Base-by-base conservation (phyloP, 2,797 vertebrate genomes). In the Cuniculus paca region DNA sequence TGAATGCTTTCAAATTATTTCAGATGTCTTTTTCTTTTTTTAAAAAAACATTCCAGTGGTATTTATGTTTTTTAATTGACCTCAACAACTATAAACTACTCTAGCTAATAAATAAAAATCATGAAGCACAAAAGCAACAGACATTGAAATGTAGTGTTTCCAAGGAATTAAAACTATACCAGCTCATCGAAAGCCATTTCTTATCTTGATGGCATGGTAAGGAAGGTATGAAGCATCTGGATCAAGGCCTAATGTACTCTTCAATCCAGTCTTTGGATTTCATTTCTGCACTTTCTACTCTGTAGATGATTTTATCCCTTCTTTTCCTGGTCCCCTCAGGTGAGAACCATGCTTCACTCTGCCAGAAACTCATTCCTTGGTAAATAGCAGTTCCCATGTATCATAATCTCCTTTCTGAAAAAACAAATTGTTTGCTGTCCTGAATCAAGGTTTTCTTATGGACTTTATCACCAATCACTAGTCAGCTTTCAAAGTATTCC, bases 111-210 rank as follows among this genome's bases (percentile, higher is more conserved):
- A 95, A 95, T 56, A 91, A 98, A 39, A 83, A 54, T 42, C 54
- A 65, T 31, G 39, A 85, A 52, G 12, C 79, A 60, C n/a, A 79
- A 95, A 60, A 70, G 17, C 20, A 89, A 94, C 26, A 8, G 92
- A 91, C 85, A 91, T 95, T 96, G 94, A 95, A 96, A 96, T 95
- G 93, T 88, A 97, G 92, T 95, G 72, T 97, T 97, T 96, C 94
- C 95, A 98, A 98, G 97, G 90, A 97, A 96, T 68, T 1, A 93
- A 94, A 61, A 96, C 91, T 94, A 84, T 88, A 92, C 88, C 94
- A 96, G 96, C 96, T 96, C 36, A 79, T 72, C 39, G 58, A 84
- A 95, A 0, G 0, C 84, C 54, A 65, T 97, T 97, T 97, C 74
- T 96, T 95, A 96, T 95, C 86, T 81, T 91, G n/a, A 16, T 11